Conservation (phyloP, 2,888 invertebrate genomes). For the Erpobdella octoculata region DNA sequence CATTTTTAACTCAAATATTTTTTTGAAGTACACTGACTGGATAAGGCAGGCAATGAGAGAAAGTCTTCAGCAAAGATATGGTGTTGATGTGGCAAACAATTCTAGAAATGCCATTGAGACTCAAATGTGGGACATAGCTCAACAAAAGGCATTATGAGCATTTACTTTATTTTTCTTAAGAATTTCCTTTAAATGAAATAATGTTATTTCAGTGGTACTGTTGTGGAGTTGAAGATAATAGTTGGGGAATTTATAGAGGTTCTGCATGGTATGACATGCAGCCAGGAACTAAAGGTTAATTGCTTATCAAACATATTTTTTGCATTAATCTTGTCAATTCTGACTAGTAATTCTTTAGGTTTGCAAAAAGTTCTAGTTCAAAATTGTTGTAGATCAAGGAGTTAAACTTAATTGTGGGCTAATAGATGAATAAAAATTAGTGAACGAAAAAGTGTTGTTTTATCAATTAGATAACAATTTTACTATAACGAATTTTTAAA, state of each 20-base stretch:
- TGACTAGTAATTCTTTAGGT: neutral
- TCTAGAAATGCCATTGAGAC: constrained; percentile 29
- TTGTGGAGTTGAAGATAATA: constrained; percentile 33
- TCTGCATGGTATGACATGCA: constrained; percentile 34
- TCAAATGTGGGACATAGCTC: constrained; percentile 34
- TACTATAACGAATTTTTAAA: too few relatives aligned
- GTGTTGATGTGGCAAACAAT: constrained; percentile 30
- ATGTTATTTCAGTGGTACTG: constrained; percentile 32
- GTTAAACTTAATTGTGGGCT: neutral
- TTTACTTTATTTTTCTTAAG: too few relatives aligned
- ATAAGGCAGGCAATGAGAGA: constrained; percentile 18
- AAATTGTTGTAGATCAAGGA: neutral
- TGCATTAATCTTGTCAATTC: neutral
- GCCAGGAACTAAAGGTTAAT: constrained; percentile 31
- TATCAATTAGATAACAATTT: too few relatives aligned
- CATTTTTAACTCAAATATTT: neutral
- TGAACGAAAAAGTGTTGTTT: too few relatives aligned
- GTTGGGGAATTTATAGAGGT: constrained; percentile 33
- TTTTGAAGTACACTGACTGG: constrained; percentile 14
- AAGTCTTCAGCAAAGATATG: constrained; percentile 25
- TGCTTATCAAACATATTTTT: neutral
- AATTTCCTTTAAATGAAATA: too few relatives aligned
- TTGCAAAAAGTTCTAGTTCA: neutral
- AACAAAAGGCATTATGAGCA: constrained; percentile 28
- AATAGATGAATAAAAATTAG: neutral